Evolutionary conservation across 2,797 vertebrate species (phyloP), one percentile per base, ranked within the genome.

Genomic region (Chaunax sp.): DNA sequence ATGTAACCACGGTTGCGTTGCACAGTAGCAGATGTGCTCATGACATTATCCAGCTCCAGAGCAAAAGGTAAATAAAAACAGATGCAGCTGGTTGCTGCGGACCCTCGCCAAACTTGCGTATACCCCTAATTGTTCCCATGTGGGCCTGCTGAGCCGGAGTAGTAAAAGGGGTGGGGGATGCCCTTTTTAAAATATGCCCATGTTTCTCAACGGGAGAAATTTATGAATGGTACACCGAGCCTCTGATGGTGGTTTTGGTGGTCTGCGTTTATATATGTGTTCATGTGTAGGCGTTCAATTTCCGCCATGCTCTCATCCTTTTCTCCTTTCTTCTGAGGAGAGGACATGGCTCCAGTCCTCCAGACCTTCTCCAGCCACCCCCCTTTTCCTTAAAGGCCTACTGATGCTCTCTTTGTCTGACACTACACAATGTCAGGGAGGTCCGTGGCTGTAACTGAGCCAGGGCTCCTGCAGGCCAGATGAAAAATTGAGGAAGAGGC

Each of bases 21-120:
- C 93, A 94, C 94, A 94, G 94, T 94, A 95, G 94, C 94, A 95
- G 93, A 94, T 94, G 93, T 93, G 91, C 92, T 92, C 82, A 82
- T 91, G 92, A 91, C 90, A 91, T 92, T 91, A 90, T 87, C 83
- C 86, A 81, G 84, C 82, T 65, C 85, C 86, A 90, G 90, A 89
- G 90, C 80, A 78, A 90, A 93, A 93, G 90, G 93, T 93, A 94
- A 95, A 95, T 92, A 94, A 93, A 94, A 94, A 91, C 94, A 94
- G 90, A 93, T 94, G 93, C 91, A 81, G 90, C 92, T 85, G 87
- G 92, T 94, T 94, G 90, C 93, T 92, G 92, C 88, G 87, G 90
- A 92, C 90, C 83, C 90, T 90, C 20, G 92, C 92, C 92, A 94
- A 93, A 92, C 81, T 91, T 83, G 84, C 74, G 69, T 81, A 70